Percentiles rank a stretch among this genome's conserved stretches.
Evolutionary conservation across 1,140 invertebrate species (phyloP).

Genomic region (Pemphigus obesinymphae): DNA sequence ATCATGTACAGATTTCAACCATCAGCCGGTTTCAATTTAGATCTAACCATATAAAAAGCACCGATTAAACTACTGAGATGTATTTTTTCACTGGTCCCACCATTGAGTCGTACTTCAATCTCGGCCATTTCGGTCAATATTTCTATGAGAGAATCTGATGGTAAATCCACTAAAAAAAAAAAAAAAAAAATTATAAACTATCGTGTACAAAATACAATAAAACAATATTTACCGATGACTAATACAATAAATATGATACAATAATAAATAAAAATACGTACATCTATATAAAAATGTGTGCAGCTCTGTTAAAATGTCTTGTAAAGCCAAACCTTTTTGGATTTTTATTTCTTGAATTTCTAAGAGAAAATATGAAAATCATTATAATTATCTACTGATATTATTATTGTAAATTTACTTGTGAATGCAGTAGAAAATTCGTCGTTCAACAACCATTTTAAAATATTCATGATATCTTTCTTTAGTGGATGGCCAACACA

Average conservation of each 20-base stretch:
- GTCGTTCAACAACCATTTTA: constrained; percentile 85
- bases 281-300: constrained; percentile 80
- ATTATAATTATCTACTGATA: not conserved
- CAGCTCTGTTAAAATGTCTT: constrained; percentile 85
- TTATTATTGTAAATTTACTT: constrained; percentile 61
- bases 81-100: constrained; percentile 60
- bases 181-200: not conserved
- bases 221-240: not conserved
- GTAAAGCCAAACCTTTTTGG: constrained; percentile 79
- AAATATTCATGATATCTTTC: constrained; percentile 82
- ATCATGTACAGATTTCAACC: not conserved
- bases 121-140: constrained; percentile 60
- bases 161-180: constrained; percentile 58
- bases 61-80: constrained; percentile 58
- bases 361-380: constrained; percentile 48
- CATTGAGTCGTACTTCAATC: constrained; percentile 57
- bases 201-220: not conserved
- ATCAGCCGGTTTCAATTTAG: constrained; percentile 32
- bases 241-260: constrained; percentile 29
- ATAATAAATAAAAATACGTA: too few species aligned
- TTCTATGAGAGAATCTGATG: constrained; percentile 55
- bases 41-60: constrained; percentile 55
- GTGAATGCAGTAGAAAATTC: constrained; percentile 73
- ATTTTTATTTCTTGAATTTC: constrained; percentile 81
- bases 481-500: constrained; percentile 94